phyloP scores from a whole-genome alignment of 2,888 invertebrate genomes.

The Rhamnusium bicolor region DNA sequence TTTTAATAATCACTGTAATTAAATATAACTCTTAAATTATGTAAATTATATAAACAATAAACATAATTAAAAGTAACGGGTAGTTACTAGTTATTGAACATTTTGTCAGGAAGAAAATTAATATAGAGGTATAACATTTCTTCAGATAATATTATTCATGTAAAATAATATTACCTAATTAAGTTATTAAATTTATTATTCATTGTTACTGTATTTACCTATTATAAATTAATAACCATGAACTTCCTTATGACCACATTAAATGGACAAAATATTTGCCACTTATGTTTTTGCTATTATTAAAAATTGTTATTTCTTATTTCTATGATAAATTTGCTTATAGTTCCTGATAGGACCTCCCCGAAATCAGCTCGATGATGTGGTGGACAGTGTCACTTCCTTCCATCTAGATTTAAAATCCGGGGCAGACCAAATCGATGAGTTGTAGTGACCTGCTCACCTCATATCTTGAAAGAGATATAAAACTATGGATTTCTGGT shows the following conservation, averaged over 20 bases:
- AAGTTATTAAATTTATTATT: slow-evolving; percentile 28
- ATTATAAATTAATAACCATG: slow-evolving; percentile 17
- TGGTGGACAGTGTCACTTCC: no score
- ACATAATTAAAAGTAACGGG: background rate
- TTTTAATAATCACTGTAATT: background rate
- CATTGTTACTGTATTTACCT: slow-evolving; percentile 3
- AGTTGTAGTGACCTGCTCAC: no score
- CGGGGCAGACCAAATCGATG: no score
- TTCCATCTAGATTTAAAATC: no score
- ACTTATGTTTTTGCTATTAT: slow-evolving; percentile 1
- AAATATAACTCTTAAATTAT: background rate
- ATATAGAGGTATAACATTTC: background rate
- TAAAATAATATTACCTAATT: slow-evolving; percentile 4
- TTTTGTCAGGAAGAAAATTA: background rate
- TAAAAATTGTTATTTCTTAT: background rate
- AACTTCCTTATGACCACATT: slow-evolving; percentile 19
- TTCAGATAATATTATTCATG: background rate
- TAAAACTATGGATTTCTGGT: no score
- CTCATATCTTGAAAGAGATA: no score
- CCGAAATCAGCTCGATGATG: background rate
- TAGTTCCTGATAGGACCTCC: slow-evolving; percentile 2
- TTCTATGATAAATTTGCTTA: background rate
- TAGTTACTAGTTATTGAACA: background rate
- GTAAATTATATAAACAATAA: background rate
- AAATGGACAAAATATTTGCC: slow-evolving; percentile 2